Conservation (phyloP, 1,140 invertebrate genomes). For the Drosophila teissieri region DNA sequence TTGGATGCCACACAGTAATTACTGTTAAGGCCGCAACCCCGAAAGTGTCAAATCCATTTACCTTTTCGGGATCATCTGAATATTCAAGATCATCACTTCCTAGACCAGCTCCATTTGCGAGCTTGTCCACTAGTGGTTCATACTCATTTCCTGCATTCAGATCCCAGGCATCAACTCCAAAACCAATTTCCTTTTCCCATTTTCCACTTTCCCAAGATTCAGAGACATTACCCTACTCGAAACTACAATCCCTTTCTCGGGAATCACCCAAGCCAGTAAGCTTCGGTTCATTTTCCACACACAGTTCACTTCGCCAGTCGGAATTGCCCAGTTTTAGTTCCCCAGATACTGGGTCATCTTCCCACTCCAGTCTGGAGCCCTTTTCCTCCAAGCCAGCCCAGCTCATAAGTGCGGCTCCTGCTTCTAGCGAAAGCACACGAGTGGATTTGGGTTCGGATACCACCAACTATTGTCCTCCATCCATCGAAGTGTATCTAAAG, state of each 20-base stretch:
- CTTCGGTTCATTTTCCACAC: conserved; percentile 13
- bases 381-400: conserved; percentile 13
- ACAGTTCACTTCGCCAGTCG: not conserved
- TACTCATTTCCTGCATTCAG: conserved; percentile 2
- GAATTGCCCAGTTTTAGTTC: conserved; percentile 3
- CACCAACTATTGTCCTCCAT: conserved; percentile 86
- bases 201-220: not conserved
- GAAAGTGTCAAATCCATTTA: not conserved
- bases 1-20: conserved; percentile 87
- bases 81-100: conserved; percentile 3
- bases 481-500: conserved; percentile 87
- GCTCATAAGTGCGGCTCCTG: not conserved
- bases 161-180: not conserved
- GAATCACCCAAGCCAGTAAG: not conserved
- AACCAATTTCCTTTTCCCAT: conserved; percentile 2
- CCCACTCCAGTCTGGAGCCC: not conserved
- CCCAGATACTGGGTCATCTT: not conserved
- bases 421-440: conserved; percentile 14
- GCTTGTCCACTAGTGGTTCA: not conserved
- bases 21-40: conserved; percentile 85
- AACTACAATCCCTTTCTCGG: not conserved
- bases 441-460: conserved; percentile 54
- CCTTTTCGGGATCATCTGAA: not conserved
- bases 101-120: conserved; percentile 13
- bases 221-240: not conserved